Base-by-base conservation (phyloP, 30 jellyfish, hydroid and myxozoan genomes). In the Phacellophora camtschatica region DNA sequence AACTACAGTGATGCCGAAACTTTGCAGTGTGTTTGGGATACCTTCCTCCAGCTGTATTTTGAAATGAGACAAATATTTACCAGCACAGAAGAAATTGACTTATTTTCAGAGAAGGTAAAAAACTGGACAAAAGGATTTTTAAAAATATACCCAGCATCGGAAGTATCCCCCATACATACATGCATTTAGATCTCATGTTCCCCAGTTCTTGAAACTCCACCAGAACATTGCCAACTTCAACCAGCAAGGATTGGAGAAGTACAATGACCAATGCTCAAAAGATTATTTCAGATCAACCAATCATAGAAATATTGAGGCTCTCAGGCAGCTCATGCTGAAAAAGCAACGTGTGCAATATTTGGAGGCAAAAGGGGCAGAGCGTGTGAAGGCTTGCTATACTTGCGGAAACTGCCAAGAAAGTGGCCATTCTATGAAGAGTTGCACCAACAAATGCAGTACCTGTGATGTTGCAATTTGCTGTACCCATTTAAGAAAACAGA, bases 351-450 rank as follows among this genome's bases (percentile, higher is more conserved):
- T 61, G 34, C 59, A 45, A 31, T 42, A 15, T 19, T 51, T 79
- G 54, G 84, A 79, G 42, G 90, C 84, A 25, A 29, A 4, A 51
- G 90, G 84, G 24, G 72, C 51, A 7, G 73, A 79, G 37, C 16
- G 90, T 10, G 68, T 37, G 5, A 79, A 32, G 33, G 33, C 30
- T n/a, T 45, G 67, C 23, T 59, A 64, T 46, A n/a, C 18, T 24
- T 79, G 90, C 63, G 46, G 90, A 8, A 79, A 61, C 73, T 79
- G 90, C 28, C 15, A 35, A 50, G 34, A 34, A 34, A 36, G 23
- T n/a, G 62, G 90, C 19, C 90, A 79, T 37, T 48, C 62, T 16
- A 32, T 62, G 18, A 35, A 7, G 83, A 79, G 10, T 20, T 79
- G 84, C 42, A 79, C 73, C 31, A 48, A 79, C 67, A 55, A 76